A percentile compares a stretch with the other conserved stretches of the same genome.
Conservation (phyloP, 2,113 vertebrate species). For the Thinocorus orbignyianus region DNA sequence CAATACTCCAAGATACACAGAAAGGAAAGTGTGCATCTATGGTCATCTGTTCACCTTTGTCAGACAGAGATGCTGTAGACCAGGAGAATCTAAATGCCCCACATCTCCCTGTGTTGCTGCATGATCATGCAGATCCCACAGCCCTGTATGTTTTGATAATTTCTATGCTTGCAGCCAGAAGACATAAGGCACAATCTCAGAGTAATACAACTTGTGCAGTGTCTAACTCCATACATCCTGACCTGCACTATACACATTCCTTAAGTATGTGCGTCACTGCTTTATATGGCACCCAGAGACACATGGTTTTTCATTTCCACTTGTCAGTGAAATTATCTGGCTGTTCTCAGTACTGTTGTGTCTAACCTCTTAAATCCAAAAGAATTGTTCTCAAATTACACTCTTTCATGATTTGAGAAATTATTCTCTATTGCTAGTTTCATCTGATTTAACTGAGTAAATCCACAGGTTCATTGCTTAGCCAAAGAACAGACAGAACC, state of each 20-base stretch:
- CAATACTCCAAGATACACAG: background rate
- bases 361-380: background rate
- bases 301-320: background rate
- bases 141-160: background rate
- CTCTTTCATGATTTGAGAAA: background rate
- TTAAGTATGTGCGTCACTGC: background rate
- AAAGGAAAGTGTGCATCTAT: background rate
- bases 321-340: background rate
- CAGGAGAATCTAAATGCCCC: background rate
- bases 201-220: background rate
- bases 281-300: background rate
- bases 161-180: background rate
- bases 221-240: background rate
- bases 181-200: background rate
- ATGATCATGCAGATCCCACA: background rate
- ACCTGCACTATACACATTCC: background rate
- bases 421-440: background rate
- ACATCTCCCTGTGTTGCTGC: background rate
- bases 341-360: background rate
- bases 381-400: background rate
- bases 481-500: background rate
- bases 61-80: fast-evolving
- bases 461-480: background rate
- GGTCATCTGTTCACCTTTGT: background rate
- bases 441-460: background rate